Base-by-base conservation (phyloP, 1,140 invertebrate species). In the Bombus waltoni region DNA sequence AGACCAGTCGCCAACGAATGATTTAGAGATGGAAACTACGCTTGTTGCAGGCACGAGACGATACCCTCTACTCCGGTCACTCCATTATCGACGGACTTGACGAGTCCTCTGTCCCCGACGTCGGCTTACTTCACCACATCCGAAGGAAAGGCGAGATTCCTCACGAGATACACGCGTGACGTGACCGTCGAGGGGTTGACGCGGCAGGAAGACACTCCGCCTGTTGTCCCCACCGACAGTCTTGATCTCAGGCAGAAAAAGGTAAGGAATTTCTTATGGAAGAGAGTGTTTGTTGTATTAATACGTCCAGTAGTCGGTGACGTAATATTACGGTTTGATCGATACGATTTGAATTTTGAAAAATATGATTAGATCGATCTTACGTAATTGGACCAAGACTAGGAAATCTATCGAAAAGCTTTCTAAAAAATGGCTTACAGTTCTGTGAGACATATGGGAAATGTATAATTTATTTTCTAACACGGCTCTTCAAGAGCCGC, bases 61-160 rank as follows among this genome's bases (percentile, higher is more conserved):
- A 92, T 93, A 89, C 90, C 94, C 1, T 93, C 93, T 38, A 91
- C 93, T 53, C 93, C 94, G 53, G 91, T 92, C 42, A 93, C 91
- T 35, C 91, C 92, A 47, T 91, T 92, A 25, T 91, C 93, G 22
- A 83, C 91, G 10, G 93, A 93, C 47, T 86, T 92, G 18, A 92
- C 86, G 83, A 93, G 91, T 83, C 96, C 95, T 35, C 93, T 97
- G 66, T 96, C 96, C 70, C 95, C 96, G 35, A 96, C 95, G 87
- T 97, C 97, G 38, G 94, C 96, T 9, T 97, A 97, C 90, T 97
- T 97, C 92, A 97, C 96, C 11, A 97, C 96, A 38, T 97, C 97
- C 25, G 97, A 97, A 91, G 96, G 96, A 68, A 97, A 97, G 92
- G 96, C 97, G 9, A 96, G 96, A 91, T 96, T 97, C 91, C 93